Percentiles rank a stretch among this genome's conserved stretches.
Conservation (phyloP, 2,113 vertebrate species). For the Pelecanus crispus region DNA sequence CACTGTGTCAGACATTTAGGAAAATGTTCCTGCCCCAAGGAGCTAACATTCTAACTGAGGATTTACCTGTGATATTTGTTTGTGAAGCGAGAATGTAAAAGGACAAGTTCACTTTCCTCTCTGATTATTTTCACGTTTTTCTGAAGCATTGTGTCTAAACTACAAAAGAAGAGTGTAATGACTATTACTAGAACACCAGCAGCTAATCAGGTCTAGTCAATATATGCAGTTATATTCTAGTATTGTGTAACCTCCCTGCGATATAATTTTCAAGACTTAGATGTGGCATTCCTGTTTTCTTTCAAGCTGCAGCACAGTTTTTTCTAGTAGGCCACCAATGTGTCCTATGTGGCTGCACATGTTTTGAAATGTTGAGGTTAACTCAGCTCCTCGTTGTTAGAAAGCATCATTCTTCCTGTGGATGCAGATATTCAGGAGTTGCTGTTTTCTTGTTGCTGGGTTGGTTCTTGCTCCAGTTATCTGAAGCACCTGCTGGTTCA, state of each 20-base stretch:
- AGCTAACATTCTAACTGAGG: background rate
- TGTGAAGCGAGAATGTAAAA: background rate
- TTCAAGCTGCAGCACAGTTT: background rate
- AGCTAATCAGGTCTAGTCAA: background rate
- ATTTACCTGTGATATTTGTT: background rate
- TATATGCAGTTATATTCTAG: background rate
- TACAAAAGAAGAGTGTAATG: background rate
- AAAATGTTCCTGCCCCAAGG: background rate
- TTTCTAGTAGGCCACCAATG: background rate
- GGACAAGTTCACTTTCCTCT: background rate
- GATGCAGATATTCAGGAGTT: background rate
- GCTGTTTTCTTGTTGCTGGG: background rate
- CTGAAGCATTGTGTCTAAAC: background rate
- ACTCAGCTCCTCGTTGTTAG: background rate
- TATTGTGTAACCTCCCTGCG: background rate
- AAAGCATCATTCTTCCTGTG: fast-evolving
- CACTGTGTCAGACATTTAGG: background rate
- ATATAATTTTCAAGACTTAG: background rate
- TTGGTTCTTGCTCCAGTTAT: background rate
- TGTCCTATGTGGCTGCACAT: background rate
- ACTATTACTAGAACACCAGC: background rate
- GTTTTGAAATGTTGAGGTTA: background rate
- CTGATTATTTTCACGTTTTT: background rate
- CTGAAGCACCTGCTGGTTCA: background rate
- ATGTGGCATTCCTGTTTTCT: background rate